These are phyloP conservation scores for Petaurus breviceps DNA, from an alignment of 2,113 vertebrate genomes.

Conservation along the genomic window DNA sequence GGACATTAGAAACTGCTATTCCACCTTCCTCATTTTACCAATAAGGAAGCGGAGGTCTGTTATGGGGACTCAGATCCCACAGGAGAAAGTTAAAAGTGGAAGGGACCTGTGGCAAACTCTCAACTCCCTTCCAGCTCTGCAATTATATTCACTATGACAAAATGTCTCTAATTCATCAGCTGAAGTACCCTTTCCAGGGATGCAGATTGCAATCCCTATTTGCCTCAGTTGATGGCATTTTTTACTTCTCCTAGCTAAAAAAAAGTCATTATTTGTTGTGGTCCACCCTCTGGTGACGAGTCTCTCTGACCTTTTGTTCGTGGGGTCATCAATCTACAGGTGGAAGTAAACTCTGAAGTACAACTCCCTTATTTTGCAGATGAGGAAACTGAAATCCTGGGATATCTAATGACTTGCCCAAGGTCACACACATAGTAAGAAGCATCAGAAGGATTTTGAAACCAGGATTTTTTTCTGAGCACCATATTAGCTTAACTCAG, in stretches of 20 bases:
- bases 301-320: neutral
- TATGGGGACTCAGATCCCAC: neutral
- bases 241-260: neutral
- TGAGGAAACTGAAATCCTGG: neutral
- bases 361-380: neutral
- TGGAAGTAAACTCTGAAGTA: neutral
- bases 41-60: neutral
- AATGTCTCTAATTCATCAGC: neutral
- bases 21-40: neutral
- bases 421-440: neutral
- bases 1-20: too few species aligned
- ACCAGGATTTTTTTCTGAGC: neutral
- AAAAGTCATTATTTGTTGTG: neutral
- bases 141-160: neutral
- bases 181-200: neutral
- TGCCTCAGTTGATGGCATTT: neutral
- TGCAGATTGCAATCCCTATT: neutral
- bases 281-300: neutral
- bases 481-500: neutral
- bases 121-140: neutral
- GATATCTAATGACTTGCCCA: neutral
- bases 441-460: neutral
- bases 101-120: too few species aligned
- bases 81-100: neutral
- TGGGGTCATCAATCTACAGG: neutral